phyloP scores from a whole-genome alignment of 2,797 vertebrate genomes.

The Nyctalus aviator region DNA sequence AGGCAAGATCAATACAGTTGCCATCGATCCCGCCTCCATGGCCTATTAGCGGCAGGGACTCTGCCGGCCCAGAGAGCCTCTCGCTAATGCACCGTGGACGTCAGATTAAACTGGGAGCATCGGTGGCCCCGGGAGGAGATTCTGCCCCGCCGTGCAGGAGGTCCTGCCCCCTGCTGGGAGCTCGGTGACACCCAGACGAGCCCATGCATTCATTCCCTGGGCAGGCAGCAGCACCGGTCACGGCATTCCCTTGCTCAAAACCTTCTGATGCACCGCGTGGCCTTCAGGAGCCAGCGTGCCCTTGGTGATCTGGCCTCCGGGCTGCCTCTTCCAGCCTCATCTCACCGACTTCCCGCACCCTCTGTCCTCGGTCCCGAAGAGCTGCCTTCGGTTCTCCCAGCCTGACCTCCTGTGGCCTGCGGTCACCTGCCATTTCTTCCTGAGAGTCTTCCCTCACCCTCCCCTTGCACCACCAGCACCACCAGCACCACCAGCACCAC shows the following conservation, averaged over 20 bases:
- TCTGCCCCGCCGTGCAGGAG: neutral
- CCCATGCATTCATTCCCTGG: neutral
- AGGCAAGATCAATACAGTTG: slow-evolving; percentile 70
- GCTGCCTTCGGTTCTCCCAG: neutral
- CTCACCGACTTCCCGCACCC: rapidly evolving
- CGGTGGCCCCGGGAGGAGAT: neutral
- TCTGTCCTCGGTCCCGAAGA: neutral
- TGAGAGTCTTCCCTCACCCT: neutral
- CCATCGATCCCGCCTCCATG: slow-evolving; percentile 50
- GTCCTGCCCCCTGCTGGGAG: neutral
- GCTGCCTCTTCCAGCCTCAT: neutral
- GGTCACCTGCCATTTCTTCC: neutral
- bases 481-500: neutral
- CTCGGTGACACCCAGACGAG: neutral
- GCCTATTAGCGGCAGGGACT: slow-evolving; percentile 58
- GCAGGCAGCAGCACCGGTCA: neutral
- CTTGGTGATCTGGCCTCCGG: neutral
- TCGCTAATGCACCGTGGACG: neutral
- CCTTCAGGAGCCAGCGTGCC: neutral
- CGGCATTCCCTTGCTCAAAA: neutral
- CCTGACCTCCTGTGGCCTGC: rapidly evolving
- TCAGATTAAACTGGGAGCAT: slow-evolving; percentile 55
- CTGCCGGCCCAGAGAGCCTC: slow-evolving; percentile 21
- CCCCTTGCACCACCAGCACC: neutral
- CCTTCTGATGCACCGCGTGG: neutral